A percentile compares a stretch with the other conserved stretches of the same genome.
Evolutionary conservation across 2,113 vertebrate genomes (phyloP).

Genomic region (Tragelaphus strepsiceros): DNA sequence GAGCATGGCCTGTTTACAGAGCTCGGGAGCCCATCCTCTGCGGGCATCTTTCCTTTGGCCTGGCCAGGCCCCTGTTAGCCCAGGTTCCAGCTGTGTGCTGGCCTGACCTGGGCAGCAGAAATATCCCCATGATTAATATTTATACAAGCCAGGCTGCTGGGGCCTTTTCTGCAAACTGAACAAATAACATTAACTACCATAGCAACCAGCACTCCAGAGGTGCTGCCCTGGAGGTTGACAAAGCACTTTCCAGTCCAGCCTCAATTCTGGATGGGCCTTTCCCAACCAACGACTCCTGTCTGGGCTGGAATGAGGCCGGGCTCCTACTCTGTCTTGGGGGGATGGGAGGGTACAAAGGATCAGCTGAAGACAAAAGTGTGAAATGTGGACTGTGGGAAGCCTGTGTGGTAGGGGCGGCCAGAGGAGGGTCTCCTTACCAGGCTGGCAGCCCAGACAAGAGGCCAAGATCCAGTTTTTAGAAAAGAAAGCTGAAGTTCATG

Average conservation of each 20-base stretch:
- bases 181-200: neutral
- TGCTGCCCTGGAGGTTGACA: neutral
- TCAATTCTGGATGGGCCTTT: neutral
- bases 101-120: neutral
- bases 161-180: neutral
- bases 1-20: neutral
- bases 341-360: fast-evolving
- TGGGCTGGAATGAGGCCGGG: neutral
- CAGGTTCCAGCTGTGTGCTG: neutral
- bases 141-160: neutral
- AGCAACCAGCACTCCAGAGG: neutral
- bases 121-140: neutral
- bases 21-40: neutral
- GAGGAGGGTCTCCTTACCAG: neutral
- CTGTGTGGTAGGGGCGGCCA: fast-evolving
- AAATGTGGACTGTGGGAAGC: neutral
- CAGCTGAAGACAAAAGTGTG: neutral
- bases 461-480: neutral
- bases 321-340: neutral
- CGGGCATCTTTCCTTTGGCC: neutral
- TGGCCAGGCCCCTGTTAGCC: fast-evolving
- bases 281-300: neutral
- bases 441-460: neutral
- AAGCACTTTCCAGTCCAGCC: neutral
- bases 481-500: neutral